Evolutionary conservation across 2,888 invertebrate species (phyloP).

Genomic region (Ormyrus pomaceus): DNA sequence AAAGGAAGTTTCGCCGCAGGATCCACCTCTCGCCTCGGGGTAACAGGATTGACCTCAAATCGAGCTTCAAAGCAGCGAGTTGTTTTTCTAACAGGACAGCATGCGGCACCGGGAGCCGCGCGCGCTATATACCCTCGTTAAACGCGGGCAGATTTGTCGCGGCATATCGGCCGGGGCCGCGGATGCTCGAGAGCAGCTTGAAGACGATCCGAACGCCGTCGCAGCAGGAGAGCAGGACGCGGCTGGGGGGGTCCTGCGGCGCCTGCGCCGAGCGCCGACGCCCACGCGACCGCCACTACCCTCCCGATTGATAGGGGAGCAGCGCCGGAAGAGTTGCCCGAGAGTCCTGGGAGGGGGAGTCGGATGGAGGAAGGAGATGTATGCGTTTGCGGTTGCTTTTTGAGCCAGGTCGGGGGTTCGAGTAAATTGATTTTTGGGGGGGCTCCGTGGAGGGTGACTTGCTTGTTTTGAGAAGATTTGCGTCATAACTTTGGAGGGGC

Average conservation of each 20-base stretch:
- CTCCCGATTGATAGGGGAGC: constrained; percentile 26
- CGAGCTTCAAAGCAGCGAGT: constrained; percentile 71
- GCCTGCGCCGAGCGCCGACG: constrained; percentile 29
- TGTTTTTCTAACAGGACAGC: constrained; percentile 69
- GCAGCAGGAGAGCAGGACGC: constrained; percentile 62
- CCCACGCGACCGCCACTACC: constrained; percentile 21
- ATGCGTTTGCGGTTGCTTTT: too few relatives aligned
- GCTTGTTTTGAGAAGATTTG: too few relatives aligned
- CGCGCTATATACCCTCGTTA: constrained; percentile 12
- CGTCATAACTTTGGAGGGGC: too few relatives aligned
- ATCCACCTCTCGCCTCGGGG: constrained; percentile 27
- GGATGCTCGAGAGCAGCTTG: constrained; percentile 61
- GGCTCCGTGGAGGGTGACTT: too few relatives aligned
- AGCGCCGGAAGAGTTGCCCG: background rate
- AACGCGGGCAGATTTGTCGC: constrained; percentile 47
- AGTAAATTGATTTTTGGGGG: too few relatives aligned
- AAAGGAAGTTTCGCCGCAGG: constrained; percentile 21
- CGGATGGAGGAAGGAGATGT: too few relatives aligned
- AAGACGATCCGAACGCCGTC: constrained; percentile 64
- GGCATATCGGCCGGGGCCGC: constrained; percentile 42
- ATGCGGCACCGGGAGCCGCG: constrained; percentile 52
- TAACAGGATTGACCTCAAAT: constrained; percentile 71
- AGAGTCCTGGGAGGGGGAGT: too few relatives aligned
- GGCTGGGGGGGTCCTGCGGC: background rate
- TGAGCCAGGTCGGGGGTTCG: too few relatives aligned